These are phyloP conservation scores for Anadara kagoshimensis DNA, from an alignment of 1,140 invertebrate genomes.

Conservation along the genomic window DNA sequence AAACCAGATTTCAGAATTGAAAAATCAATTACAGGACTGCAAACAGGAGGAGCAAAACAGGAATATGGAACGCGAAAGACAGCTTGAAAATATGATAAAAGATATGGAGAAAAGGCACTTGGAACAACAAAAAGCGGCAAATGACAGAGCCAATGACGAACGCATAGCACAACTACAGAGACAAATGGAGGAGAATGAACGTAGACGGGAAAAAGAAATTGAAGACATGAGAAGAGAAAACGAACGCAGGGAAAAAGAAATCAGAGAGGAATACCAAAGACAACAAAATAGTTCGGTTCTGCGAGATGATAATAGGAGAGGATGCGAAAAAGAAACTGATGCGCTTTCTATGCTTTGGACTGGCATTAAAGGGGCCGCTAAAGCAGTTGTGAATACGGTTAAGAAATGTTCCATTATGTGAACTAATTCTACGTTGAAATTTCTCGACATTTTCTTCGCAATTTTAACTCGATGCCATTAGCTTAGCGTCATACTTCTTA, in stretches of 20 bases:
- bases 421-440: background rate
- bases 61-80: background rate
- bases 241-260: background rate
- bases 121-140: background rate
- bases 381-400: background rate
- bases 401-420: background rate
- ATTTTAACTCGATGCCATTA: too few species aligned
- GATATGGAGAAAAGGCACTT: background rate
- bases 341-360: background rate
- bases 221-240: slow-evolving; percentile 1
- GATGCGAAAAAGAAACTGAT: background rate
- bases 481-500: too few species aligned
- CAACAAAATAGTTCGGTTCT: background rate
- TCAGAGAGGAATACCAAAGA: background rate
- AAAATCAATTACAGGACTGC: background rate
- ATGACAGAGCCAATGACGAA: background rate
- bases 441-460: too few species aligned
- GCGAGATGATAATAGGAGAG: background rate
- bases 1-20: background rate
- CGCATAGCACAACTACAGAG: background rate
- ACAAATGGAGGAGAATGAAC: background rate
- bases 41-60: background rate
- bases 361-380: background rate
- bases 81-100: background rate
- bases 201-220: background rate